Evolutionary conservation across 2,797 vertebrate genomes (phyloP).

Genomic region (Cossypha dichroa): DNA sequence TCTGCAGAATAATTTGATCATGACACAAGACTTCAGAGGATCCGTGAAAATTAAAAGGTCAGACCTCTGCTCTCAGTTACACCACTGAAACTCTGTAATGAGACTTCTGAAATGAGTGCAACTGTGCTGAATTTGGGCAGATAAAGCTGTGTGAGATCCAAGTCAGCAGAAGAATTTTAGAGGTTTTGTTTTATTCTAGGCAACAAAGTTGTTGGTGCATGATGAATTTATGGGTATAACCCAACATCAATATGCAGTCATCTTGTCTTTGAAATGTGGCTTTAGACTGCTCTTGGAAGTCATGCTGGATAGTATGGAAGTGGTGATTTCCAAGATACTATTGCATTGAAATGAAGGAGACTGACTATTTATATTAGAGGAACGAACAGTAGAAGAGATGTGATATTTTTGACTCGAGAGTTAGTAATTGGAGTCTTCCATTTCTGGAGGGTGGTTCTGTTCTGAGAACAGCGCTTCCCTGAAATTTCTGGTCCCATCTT

Average conservation of each 20-base stretch:
- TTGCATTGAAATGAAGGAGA: not conserved
- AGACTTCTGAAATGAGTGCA: not conserved
- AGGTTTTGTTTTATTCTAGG: not conserved
- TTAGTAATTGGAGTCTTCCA: not conserved
- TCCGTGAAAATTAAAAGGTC: not conserved
- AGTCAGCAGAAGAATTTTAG: not conserved
- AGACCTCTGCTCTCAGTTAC: constrained; percentile 33
- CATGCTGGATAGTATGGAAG: not conserved
- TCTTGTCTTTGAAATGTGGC: not conserved
- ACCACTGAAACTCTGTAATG: not conserved
- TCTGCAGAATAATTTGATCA: not conserved
- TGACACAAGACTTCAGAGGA: not conserved
- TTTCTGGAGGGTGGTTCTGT: not conserved
- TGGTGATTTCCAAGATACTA: not conserved
- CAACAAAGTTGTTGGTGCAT: not conserved
- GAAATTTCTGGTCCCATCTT: not conserved
- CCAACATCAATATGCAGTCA: not conserved
- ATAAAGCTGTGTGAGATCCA: not conserved
- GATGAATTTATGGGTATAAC: not conserved
- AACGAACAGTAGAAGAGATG: not conserved
- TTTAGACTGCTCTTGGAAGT: not conserved
- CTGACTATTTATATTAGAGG: not conserved
- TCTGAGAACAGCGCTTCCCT: not conserved
- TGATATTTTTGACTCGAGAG: not conserved
- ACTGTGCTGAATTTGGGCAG: not conserved